Evolutionary conservation across 2,888 invertebrate species (phyloP), one percentile per base, ranked within the genome.

Genomic region (Heliconius erato): DNA sequence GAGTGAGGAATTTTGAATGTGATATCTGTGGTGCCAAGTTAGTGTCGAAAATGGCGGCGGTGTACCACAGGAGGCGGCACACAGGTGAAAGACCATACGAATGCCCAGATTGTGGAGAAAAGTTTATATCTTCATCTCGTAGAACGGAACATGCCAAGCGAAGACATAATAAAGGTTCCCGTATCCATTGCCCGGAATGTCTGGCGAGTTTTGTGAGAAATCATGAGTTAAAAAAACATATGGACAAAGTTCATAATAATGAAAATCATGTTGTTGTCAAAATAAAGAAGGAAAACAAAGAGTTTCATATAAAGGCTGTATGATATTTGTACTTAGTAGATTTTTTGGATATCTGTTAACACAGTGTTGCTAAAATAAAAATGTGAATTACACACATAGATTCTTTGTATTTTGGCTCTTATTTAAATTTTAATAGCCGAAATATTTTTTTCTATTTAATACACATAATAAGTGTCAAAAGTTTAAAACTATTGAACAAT

Each of bases 1-100:
- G 96, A 23, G 96, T 91, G 74, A 91, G 96, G 84, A 96, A 96
- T 76, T 96, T 95, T 85, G 94, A 92, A 84, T 97, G 97, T 83
- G 95, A 96, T 81, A 92, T 96, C 78, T 97, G 97, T 87, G 93
- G 95, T 23, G 94, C 93, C 35, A 94, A 92, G 87, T 87, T 96
- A 0, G 95, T 95, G 3, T 92, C 95, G 23, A 94, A 93, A 85
- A 95, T 94, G 94, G 96, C 96, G 5, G 93, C 92, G 2, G 92
- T 94, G 2, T 95, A 96, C 85, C 96, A 96, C 80, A 92, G 93
- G 85, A 89, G 96, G 14, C 85, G 95, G 26, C 96, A 96, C 77
- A 96, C 96, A 0, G 96, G 96, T 0, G 96, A 96, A 81, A 91
- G 91, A 79, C 96, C 96, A 0, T 95, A 95, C 83, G 91, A 91